These are phyloP conservation scores for Atta texana DNA, from an alignment of 1,140 invertebrate genomes.

Conservation along the genomic window DNA sequence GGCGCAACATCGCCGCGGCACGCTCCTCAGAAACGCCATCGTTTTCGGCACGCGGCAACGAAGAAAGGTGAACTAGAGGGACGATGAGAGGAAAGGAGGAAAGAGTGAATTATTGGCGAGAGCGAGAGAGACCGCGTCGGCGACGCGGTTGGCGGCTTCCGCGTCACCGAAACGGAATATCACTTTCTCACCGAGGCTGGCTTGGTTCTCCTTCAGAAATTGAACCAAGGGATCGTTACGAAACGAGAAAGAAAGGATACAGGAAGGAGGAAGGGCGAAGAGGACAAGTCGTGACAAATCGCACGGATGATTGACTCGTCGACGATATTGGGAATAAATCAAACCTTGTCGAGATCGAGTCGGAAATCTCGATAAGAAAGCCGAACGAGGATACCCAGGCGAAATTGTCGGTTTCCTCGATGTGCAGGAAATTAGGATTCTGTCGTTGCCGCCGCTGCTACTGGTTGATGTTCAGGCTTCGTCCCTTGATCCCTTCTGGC, in stretches of 20 bases:
- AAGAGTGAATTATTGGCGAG: conserved; percentile 1
- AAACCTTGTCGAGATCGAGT: conserved; percentile 76
- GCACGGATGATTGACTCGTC: conserved; percentile 32
- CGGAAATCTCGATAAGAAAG: conserved; percentile 68
- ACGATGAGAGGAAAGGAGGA: neutral
- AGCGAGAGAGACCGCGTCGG: conserved; percentile 63
- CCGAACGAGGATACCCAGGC: conserved; percentile 33
- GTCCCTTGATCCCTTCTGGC: neutral
- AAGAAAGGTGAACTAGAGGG: neutral
- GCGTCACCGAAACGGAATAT: conserved; percentile 17
- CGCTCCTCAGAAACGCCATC: conserved; percentile 83
- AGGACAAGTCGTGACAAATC: neutral
- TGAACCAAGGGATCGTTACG: conserved; percentile 16
- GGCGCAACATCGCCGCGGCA: conserved; percentile 78
- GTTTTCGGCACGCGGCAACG: conserved; percentile 59
- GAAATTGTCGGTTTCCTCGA: neutral
- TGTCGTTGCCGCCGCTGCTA: neutral
- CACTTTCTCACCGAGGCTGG: conserved; percentile 27
- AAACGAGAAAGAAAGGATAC: neutral
- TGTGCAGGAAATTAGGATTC: neutral
- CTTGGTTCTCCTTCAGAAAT: conserved; percentile 15
- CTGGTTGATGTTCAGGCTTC: neutral
- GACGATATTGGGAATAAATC: conserved; percentile 64
- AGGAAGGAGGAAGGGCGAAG: conserved; percentile 5
- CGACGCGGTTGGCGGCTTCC: conserved; percentile 52